Percentiles rank a stretch among this genome's conserved stretches.
phyloP scores from a whole-genome alignment of 2,113 vertebrate species.

The Egretta garzetta region DNA sequence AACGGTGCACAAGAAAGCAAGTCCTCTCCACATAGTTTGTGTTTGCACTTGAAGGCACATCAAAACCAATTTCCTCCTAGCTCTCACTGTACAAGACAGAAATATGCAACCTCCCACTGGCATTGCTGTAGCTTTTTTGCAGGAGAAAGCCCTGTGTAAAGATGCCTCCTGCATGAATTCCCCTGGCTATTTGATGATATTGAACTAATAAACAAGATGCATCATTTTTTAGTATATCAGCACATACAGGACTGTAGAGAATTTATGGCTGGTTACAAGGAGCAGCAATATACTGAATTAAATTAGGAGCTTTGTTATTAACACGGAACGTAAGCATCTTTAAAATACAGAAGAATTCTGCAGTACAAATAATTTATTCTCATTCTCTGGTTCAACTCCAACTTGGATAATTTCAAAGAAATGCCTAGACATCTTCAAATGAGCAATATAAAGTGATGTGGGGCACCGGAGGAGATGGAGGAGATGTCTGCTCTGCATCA shows the following conservation, averaged over 20 bases:
- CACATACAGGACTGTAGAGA: background rate
- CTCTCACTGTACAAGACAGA: background rate
- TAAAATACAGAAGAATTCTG: background rate
- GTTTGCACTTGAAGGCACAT: background rate
- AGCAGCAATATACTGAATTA: background rate
- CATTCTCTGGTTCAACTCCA: background rate
- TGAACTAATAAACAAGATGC: background rate
- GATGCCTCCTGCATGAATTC: background rate
- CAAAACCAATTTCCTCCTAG: background rate
- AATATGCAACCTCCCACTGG: background rate
- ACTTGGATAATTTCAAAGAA: background rate
- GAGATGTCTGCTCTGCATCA: background rate
- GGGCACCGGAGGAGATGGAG: background rate
- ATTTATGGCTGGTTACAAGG: background rate
- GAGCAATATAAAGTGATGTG: background rate
- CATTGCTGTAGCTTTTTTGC: background rate
- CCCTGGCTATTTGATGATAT: background rate
- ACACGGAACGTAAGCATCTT: background rate
- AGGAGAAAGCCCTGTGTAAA: background rate
- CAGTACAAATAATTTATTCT: background rate
- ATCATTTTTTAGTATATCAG: background rate
- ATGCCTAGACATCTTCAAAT: background rate
- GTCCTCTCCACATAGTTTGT: background rate
- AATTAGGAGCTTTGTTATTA: background rate
- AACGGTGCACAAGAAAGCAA: background rate